phyloP scores from a whole-genome alignment of 1,140 invertebrate genomes.

The Leptopilina clavipes region DNA sequence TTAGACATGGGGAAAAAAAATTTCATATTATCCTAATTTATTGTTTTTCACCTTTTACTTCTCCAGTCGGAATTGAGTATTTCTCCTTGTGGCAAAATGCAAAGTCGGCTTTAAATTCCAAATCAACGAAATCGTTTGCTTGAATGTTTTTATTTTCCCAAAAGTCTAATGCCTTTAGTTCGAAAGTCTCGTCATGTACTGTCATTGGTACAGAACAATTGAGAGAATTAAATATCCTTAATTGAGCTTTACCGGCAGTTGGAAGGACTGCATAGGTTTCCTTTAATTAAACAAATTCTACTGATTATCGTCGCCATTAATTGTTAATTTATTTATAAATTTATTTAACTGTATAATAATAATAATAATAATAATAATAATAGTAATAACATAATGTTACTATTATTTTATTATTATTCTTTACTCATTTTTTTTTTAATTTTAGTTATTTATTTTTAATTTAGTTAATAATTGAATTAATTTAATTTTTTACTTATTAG shows the following conservation, averaged over 20 bases:
- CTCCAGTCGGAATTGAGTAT: not conserved
- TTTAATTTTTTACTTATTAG: not conserved
- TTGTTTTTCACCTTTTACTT: not conserved
- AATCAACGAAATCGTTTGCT: constrained; percentile 11
- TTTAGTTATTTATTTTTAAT: not conserved
- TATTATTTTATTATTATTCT: constrained; percentile 37
- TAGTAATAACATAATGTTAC: no score
- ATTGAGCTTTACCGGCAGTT: constrained; percentile 76
- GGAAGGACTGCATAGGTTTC: constrained; percentile 81
- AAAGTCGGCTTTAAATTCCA: not conserved
- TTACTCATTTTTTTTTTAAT: not conserved
- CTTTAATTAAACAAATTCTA: constrained; percentile 71
- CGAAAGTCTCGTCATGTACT: constrained; percentile 47
- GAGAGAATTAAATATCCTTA: constrained; percentile 83
- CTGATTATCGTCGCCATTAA: no score
- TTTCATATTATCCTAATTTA: no score
- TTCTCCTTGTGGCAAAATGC: not conserved
- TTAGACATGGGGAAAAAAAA: no score
- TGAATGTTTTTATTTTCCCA: constrained; percentile 63
- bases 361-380: no score
- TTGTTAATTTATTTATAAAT: constrained; percentile 26
- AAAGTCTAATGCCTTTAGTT: constrained; percentile 57
- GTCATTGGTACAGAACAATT: constrained; percentile 64
- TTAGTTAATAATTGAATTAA: not conserved
- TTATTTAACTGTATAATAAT: no score